phyloP scores from a whole-genome alignment of 2,888 invertebrate species.

The Caenorhabditis becei region DNA sequence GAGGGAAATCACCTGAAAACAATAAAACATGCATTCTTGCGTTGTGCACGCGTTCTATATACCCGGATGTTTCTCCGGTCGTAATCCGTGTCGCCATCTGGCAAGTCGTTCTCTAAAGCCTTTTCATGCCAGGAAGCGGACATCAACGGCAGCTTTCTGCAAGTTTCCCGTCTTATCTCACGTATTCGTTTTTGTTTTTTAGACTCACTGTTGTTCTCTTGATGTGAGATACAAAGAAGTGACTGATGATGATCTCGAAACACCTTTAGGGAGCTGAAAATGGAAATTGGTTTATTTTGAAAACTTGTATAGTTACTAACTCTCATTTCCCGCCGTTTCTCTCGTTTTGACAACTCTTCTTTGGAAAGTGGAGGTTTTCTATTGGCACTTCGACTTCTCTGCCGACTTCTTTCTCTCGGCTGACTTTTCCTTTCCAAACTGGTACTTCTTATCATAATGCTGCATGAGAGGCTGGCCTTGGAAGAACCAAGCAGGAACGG shows the following conservation, averaged over 20 bases:
- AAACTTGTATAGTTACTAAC: constrained; percentile 14
- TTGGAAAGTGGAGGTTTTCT: constrained; percentile 57
- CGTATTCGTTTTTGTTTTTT: constrained; percentile 5
- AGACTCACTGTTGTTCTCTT: constrained; percentile 56
- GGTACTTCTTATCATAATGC: constrained; percentile 59
- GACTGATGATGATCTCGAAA: constrained; percentile 60
- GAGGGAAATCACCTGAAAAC: constrained; percentile 56
- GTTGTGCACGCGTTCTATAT: background rate
- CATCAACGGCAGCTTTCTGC: constrained; percentile 62
- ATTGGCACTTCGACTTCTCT: constrained; percentile 59
- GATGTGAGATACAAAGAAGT: constrained; percentile 58
- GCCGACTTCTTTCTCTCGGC: constrained; percentile 42
- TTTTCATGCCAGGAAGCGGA: constrained; percentile 71
- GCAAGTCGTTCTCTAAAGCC: constrained; percentile 53
- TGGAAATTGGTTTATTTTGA: background rate
- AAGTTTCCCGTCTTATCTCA: constrained; percentile 28
- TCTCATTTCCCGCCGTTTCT: constrained; percentile 57
- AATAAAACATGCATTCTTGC: background rate
- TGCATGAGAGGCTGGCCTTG: constrained; percentile 63
- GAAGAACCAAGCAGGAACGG: constrained; percentile 67
- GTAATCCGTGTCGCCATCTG: constrained; percentile 61
- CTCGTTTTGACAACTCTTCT: constrained; percentile 50
- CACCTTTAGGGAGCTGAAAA: constrained; percentile 54
- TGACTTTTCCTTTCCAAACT: constrained; percentile 55
- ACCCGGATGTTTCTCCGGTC: constrained; percentile 58